Evolutionary conservation across 2,797 vertebrate genomes (phyloP).

Genomic region (Chrosomus eos): DNA sequence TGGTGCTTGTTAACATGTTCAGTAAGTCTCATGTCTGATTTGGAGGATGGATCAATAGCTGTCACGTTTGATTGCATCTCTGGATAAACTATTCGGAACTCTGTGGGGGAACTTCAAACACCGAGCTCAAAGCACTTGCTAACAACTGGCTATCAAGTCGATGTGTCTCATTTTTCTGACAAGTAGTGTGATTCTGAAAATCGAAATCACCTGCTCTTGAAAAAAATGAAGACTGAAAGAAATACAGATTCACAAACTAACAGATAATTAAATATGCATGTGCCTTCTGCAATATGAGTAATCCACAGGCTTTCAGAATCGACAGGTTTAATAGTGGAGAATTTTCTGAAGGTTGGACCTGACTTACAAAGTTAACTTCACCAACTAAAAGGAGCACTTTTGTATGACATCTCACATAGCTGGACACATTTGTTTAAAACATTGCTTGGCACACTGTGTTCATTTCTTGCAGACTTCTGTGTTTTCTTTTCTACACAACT

Average conservation of each 20-base stretch:
- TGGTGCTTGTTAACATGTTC: conserved; percentile 75
- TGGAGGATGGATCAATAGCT: conserved; percentile 76
- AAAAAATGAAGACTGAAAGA: neutral
- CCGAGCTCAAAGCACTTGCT: conserved; percentile 68
- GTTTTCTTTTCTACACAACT: neutral
- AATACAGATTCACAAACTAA: neutral
- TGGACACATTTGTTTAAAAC: neutral
- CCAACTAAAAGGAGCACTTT: neutral
- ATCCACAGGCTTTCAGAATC: neutral
- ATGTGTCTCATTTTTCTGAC: conserved; percentile 75
- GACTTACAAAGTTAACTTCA: conserved; percentile 2
- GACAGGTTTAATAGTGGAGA: neutral
- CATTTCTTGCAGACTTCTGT: neutral
- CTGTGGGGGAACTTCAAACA: conserved; percentile 76
- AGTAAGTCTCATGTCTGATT: conserved; percentile 71
- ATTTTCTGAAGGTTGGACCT: conserved; percentile 6
- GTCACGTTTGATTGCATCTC: conserved; percentile 77
- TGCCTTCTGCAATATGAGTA: neutral
- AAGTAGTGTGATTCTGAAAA: conserved; percentile 72
- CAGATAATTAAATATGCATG: conserved; percentile 11
- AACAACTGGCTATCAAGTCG: conserved; percentile 65
- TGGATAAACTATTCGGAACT: conserved; percentile 75
- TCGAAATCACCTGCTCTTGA: conserved; percentile 62
- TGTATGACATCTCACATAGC: neutral
- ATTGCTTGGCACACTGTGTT: neutral